Percentiles rank a stretch among this genome's conserved stretches.
Evolutionary conservation across 92 coral and sea anemone species (phyloP).

Genomic region (Porites divaricata): DNA sequence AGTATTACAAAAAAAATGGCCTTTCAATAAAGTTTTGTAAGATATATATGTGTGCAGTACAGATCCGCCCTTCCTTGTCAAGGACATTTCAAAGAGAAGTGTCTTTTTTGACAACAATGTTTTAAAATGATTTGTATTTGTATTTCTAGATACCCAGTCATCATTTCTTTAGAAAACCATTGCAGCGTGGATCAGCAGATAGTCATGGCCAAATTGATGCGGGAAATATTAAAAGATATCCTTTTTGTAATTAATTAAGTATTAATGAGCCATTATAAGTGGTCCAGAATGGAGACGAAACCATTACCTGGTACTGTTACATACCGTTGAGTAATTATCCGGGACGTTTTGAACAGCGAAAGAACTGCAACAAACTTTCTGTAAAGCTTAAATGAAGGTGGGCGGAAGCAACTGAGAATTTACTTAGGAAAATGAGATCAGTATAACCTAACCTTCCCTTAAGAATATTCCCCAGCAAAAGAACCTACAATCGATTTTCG

Average conservation of each 20-base stretch:
- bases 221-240: constrained; percentile 78
- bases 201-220: constrained; percentile 81
- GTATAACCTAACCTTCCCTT: too few relatives aligned
- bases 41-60: neutral
- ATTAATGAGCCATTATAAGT: too few relatives aligned
- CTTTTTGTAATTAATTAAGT: constrained; percentile 12
- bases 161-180: constrained; percentile 82
- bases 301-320: too few relatives aligned
- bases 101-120: neutral
- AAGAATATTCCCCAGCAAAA: too few relatives aligned
- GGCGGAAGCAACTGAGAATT: too few relatives aligned
- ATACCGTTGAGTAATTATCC: too few relatives aligned
- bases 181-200: constrained; percentile 75
- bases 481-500: too few relatives aligned
- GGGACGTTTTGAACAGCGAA: too few relatives aligned
- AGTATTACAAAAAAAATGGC: neutral
- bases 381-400: too few relatives aligned
- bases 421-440: too few relatives aligned
- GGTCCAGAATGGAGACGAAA: too few relatives aligned
- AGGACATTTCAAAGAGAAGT: neutral
- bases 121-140: neutral
- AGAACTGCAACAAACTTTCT: too few relatives aligned
- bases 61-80: neutral
- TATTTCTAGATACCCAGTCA: constrained; percentile 77
- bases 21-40: neutral